These are phyloP conservation scores for Isoperla grammatica DNA, from an alignment of 2,888 invertebrate genomes.

Conservation along the genomic window DNA sequence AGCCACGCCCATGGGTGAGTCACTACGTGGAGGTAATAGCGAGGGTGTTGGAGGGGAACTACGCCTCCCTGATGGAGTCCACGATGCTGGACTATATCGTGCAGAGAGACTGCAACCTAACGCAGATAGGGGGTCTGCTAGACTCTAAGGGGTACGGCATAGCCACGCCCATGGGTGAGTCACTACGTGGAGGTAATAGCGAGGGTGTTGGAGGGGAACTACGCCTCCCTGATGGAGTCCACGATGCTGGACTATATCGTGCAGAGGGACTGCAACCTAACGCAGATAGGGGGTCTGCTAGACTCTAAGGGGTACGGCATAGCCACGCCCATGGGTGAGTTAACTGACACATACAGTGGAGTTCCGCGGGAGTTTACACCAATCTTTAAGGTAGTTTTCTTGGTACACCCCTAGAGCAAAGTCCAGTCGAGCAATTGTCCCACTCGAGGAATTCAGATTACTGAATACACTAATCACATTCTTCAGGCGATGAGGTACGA, in stretches of 20 bases:
- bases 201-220: slow-evolving; percentile 68
- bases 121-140: slow-evolving; percentile 77
- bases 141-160: slow-evolving; percentile 78
- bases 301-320: too few relatives aligned
- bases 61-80: slow-evolving; percentile 87
- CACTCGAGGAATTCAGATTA: too few relatives aligned
- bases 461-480: too few relatives aligned
- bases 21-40: slow-evolving; percentile 65
- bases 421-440: too few relatives aligned
- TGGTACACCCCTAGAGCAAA: too few relatives aligned
- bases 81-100: slow-evolving; percentile 80
- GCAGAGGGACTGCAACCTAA: slow-evolving; percentile 76
- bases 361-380: too few relatives aligned
- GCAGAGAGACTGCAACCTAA: slow-evolving; percentile 76
- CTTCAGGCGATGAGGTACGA: too few relatives aligned
- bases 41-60: slow-evolving; percentile 68
- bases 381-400: too few relatives aligned
- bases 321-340: too few relatives aligned
- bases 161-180: slow-evolving; percentile 57
- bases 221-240: slow-evolving; percentile 87
- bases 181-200: slow-evolving; percentile 65
- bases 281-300: slow-evolving; percentile 77
- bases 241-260: slow-evolving; percentile 80
- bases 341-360: too few relatives aligned
- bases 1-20: slow-evolving; percentile 57